These are phyloP conservation scores for Australoheros scitulus DNA, from an alignment of 2,113 vertebrate species.

Conservation along the genomic window DNA sequence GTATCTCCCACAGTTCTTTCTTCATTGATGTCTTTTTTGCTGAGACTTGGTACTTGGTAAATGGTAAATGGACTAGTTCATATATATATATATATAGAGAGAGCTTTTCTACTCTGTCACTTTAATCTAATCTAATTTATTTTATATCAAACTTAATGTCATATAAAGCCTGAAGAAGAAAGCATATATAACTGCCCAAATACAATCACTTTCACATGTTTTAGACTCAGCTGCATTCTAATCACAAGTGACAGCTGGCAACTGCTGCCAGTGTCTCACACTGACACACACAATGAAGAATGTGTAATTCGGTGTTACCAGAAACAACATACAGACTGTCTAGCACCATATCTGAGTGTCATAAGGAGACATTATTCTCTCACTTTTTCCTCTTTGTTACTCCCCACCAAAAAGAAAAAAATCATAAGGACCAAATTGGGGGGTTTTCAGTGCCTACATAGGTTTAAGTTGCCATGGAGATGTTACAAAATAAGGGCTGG, in stretches of 20 bases:
- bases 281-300: not conserved
- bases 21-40: not conserved
- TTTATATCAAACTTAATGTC: not conserved
- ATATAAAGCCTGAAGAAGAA: not conserved
- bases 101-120: not conserved
- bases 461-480: conserved; percentile 73
- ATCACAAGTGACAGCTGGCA: not conserved
- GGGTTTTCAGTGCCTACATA: conserved; percentile 71
- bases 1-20: not conserved
- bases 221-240: not conserved
- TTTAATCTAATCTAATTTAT: not conserved
- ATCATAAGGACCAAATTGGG: conserved; percentile 57
- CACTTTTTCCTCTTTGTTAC: conserved; percentile 6
- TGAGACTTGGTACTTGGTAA: not conserved
- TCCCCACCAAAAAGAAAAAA: conserved; percentile 23
- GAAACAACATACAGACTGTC: not conserved
- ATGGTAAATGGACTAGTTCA: too few relatives aligned
- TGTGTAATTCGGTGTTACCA: not conserved
- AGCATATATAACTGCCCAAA: not conserved
- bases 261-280: not conserved
- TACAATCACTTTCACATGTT: not conserved
- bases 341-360: not conserved
- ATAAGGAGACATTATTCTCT: conserved; percentile 13
- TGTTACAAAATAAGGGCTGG: conserved; percentile 70
- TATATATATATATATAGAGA: too few relatives aligned